Evolutionary conservation across 2,113 vertebrate genomes (phyloP), one percentile per base, ranked within the genome.

Genomic region (Corydoras sp.): DNA sequence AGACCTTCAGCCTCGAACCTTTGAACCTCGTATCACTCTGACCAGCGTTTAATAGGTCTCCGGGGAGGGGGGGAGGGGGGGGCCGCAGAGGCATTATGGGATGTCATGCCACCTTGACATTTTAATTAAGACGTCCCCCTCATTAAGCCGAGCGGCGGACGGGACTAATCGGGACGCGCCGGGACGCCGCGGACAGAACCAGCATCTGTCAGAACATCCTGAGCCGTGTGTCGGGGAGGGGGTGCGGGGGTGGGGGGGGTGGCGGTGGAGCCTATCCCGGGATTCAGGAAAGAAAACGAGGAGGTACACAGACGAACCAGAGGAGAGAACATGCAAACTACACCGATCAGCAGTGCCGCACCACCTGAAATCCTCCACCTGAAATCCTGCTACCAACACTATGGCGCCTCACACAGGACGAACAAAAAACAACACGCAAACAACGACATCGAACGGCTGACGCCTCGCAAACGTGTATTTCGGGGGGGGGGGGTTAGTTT

Each of bases 11-110:
- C 82, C 84, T 86, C 86, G 84, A 83, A 86, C 87, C 86, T 90
- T 89, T 91, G 88, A 90, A 91, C 89, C 87, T 89, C 88, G 88
- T 55, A 89, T 90, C 87, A 89, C 86, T 85, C 86, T 85, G 83
- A 84, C 85, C 86, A 74, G 81, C 76, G 80, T 85, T 89, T 91
- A 91, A 90, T 90, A 89, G 88, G 87, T 87, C 88, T 84, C 87
- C 72, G 81, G 85, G 86, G 89, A 89, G 85, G 86, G 87, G 88
- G 86, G 87, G 85, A 87, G 84, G 79, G 81, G 84, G 82, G 78
- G 75, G 77, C 69, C n/a, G 29, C 15, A 76, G 54, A 68, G 69
- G 78, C 82, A 84, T 90, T 89, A 89, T 89, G 87, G 86, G 86
- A 90, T 86, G 88, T 89, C 85, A 86, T 80, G 82, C 85, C 82